Conservation (phyloP, 2,888 invertebrate species). For the Thereva nobilitata region DNA sequence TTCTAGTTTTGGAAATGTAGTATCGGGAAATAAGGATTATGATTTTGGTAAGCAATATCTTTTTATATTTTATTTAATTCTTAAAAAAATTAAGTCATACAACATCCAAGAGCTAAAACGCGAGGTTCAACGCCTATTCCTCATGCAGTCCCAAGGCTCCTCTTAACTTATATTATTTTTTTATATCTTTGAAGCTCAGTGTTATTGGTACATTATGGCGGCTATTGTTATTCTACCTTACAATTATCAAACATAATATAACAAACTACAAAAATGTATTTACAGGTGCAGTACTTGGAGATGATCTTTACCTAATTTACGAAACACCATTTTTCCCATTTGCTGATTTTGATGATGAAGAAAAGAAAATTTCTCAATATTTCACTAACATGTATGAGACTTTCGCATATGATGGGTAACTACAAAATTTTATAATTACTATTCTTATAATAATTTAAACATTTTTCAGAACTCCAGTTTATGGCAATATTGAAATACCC, state of each 20-base stretch:
- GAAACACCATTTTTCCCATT: neutral
- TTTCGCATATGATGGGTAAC: slow-evolving; percentile 19
- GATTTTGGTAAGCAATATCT: neutral
- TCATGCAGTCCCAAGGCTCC: too few species aligned
- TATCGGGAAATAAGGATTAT: slow-evolving; percentile 59
- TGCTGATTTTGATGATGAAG: neutral
- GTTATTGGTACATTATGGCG: too few species aligned
- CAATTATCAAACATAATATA: too few species aligned
- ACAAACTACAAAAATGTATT: neutral
- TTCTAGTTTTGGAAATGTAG: slow-evolving; percentile 62
- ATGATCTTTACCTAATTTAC: slow-evolving; percentile 62
- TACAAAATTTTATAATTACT: neutral
- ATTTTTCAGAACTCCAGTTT: slow-evolving; percentile 19
- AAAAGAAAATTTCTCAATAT: neutral
- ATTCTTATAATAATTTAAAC: neutral
- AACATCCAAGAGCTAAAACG: too few species aligned
- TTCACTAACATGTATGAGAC: slow-evolving; percentile 13
- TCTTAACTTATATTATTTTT: too few species aligned
- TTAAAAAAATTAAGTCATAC: too few species aligned
- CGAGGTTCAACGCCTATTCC: too few species aligned
- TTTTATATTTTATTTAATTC: too few species aligned
- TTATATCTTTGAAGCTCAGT: too few species aligned
- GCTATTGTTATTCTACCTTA: too few species aligned
- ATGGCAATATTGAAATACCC: slow-evolving; percentile 15
- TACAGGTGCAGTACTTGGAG: slow-evolving; percentile 60